Percentiles rank a stretch among this genome's conserved stretches.
Conservation (phyloP, 2,797 vertebrate genomes). For the Pitangus sulphuratus region DNA sequence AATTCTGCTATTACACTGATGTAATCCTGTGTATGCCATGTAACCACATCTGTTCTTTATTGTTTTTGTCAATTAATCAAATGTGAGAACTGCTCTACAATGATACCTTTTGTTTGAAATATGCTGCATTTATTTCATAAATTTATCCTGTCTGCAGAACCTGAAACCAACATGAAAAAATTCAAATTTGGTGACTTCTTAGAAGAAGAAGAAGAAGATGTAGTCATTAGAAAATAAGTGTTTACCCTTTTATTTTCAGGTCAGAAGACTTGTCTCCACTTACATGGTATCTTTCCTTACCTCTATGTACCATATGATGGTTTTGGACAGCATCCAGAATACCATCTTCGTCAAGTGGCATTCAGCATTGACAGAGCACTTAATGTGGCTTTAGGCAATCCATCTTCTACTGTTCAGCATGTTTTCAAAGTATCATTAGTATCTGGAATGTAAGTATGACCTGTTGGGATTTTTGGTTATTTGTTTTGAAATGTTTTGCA, state of each 20-base stretch:
- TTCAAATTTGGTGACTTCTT: neutral
- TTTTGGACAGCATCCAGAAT: constrained; percentile 84
- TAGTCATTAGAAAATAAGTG: neutral
- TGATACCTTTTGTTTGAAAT: neutral
- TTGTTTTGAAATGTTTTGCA: neutral
- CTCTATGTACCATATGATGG: constrained; percentile 93
- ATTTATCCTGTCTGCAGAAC: neutral
- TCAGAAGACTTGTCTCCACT: constrained; percentile 97
- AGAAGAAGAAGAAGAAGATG: neutral
- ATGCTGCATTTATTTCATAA: neutral
- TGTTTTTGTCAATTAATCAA: neutral
- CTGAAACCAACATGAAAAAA: neutral
- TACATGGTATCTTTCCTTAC: constrained; percentile 95
- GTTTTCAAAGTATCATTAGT: constrained; percentile 95
- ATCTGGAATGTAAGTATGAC: constrained; percentile 92
- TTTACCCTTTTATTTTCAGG: constrained; percentile 79
- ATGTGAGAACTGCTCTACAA: neutral
- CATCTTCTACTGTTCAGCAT: constrained; percentile 88
- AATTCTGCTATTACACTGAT: neutral
- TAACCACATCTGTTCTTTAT: neutral
- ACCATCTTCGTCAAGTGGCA: constrained; percentile 91
- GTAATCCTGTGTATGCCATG: neutral
- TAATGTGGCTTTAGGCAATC: constrained; percentile 94
- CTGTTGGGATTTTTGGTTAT: neutral
- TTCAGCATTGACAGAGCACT: constrained; percentile 97